Conservation (phyloP, 2,888 invertebrate genomes). For the Epirrhoe alternata region DNA sequence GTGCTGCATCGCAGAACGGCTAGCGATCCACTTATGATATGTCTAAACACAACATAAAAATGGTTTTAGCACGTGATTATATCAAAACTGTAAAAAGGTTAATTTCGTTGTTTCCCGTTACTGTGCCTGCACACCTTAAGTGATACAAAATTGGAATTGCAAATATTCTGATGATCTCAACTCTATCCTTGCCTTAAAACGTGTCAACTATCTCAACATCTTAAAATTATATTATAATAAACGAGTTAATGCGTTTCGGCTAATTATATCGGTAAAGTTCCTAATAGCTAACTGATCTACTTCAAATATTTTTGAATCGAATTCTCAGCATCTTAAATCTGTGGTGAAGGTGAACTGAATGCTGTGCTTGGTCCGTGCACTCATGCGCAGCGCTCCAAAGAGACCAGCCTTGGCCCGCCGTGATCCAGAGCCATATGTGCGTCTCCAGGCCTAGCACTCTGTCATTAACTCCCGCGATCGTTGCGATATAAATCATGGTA, state of each 20-base stretch:
- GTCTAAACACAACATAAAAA: constrained; percentile 29
- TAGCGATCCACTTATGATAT: constrained; percentile 21
- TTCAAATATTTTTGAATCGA: neutral
- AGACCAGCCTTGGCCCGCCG: constrained; percentile 52
- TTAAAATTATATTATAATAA: constrained; percentile 22
- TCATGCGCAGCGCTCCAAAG: constrained; percentile 42
- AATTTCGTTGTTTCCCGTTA: constrained; percentile 37
- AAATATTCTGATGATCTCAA: constrained; percentile 38
- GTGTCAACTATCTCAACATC: constrained; percentile 17
- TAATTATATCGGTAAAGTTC: constrained; percentile 25
- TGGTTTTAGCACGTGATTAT: constrained; percentile 23
- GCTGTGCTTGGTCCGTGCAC: constrained; percentile 13
- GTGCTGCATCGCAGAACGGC: constrained; percentile 16
- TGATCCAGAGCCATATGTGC: constrained; percentile 65
- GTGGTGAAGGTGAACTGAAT: constrained; percentile 6
- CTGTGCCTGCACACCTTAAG: constrained; percentile 27
- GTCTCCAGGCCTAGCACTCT: constrained; percentile 64
- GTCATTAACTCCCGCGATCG: constrained; percentile 79
- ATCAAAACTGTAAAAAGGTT: constrained; percentile 23
- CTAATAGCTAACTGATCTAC: constrained; percentile 13
- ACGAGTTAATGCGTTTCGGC: constrained; percentile 11
- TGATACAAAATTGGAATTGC: constrained; percentile 40
- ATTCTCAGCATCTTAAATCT: constrained; percentile 4
- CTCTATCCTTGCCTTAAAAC: constrained; percentile 19
- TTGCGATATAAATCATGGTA: constrained; percentile 82